Conservation (phyloP, 1,140 invertebrate genomes). For the Neotoxoptera formosana region DNA sequence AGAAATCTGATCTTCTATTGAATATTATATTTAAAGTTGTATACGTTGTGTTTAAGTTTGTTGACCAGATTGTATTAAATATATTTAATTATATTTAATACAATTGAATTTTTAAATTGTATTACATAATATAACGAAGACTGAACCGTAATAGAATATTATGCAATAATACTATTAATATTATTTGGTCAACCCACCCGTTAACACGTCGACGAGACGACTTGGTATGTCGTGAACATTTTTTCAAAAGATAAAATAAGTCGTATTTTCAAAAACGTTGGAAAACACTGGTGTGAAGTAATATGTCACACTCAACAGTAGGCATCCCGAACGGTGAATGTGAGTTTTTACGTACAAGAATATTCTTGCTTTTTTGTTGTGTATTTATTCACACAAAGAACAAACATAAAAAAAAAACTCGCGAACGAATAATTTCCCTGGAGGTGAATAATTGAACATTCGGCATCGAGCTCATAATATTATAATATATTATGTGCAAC, state of each 20-base stretch:
- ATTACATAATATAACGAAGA: too few species aligned
- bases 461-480: background rate
- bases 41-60: background rate
- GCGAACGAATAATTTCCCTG: background rate
- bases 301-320: background rate
- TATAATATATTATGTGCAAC: background rate
- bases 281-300: background rate
- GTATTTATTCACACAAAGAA: background rate
- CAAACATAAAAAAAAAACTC: background rate
- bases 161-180: background rate
- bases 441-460: slow-evolving; percentile 30
- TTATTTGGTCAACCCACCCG: background rate
- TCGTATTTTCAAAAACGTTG: background rate
- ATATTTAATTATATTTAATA: too few species aligned
- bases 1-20: too few species aligned
- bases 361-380: background rate
- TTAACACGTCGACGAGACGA: background rate
- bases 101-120: too few species aligned
- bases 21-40: too few species aligned
- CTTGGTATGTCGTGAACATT: background rate
- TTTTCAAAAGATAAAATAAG: background rate
- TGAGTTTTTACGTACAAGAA: background rate
- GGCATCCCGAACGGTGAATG: background rate
- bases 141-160: background rate
- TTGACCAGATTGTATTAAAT: too few species aligned